These are phyloP conservation scores for Parapsyche elsis DNA, from an alignment of 1,140 invertebrate species.

Conservation along the genomic window DNA sequence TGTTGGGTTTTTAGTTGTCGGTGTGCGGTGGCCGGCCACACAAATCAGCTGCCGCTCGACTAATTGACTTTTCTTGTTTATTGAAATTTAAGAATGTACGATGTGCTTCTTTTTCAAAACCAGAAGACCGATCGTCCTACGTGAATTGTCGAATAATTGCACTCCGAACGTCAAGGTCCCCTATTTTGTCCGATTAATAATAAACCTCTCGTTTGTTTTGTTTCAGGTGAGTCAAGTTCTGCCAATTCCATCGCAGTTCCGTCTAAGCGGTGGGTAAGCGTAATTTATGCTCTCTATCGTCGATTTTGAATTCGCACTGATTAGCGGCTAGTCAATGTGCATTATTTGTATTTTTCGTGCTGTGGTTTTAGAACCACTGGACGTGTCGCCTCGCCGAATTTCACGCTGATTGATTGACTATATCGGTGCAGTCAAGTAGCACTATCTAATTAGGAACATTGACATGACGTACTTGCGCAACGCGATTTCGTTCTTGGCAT, in stretches of 20 bases:
- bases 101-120: conserved; percentile 10
- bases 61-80: conserved; percentile 56
- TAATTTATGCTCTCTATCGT: too few species aligned
- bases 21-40: neutral
- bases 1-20: neutral
- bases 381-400: too few species aligned
- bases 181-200: conserved; percentile 1
- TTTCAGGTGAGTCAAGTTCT: conserved; percentile 22
- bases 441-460: too few species aligned
- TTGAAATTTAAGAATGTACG: conserved; percentile 53
- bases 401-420: too few species aligned
- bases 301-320: too few species aligned
- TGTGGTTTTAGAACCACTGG: too few species aligned
- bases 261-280: neutral
- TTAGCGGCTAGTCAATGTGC: too few species aligned
- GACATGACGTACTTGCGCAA: too few species aligned
- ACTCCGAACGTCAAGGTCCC: neutral
- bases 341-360: too few species aligned
- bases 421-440: too few species aligned
- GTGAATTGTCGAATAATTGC: neutral
- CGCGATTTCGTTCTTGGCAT: too few species aligned
- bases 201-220: neutral
- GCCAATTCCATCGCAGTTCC: neutral
- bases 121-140: conserved; percentile 1
- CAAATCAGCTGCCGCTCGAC: conserved; percentile 49